phyloP scores from a whole-genome alignment of 2,888 invertebrate species.

The Melangyna quadrimaculata region DNA sequence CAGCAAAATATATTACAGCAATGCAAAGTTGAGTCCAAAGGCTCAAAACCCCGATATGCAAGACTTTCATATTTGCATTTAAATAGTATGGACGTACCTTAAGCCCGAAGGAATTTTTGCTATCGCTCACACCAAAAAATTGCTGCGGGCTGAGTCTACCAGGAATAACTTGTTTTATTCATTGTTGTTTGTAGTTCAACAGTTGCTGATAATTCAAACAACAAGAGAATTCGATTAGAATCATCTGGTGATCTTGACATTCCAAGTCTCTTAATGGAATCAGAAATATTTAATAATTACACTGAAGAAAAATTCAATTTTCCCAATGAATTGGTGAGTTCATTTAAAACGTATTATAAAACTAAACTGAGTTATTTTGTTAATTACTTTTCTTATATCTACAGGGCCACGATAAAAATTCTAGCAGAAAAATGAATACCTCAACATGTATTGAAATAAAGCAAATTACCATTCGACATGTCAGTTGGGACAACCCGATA shows the following conservation, averaged over 20 bases:
- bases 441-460: constrained; percentile 52
- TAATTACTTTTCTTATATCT: background rate
- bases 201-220: background rate
- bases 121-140: too few relatives aligned
- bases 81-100: too few relatives aligned
- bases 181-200: background rate
- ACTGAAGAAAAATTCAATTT: constrained; percentile 51
- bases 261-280: constrained; percentile 36
- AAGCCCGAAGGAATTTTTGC: too few relatives aligned
- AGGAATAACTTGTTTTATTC: background rate
- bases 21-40: too few relatives aligned
- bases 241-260: constrained; percentile 37
- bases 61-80: too few relatives aligned
- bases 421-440: background rate
- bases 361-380: background rate
- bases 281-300: constrained; percentile 34
- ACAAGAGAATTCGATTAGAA: constrained; percentile 11
- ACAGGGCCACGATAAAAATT: background rate
- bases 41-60: too few relatives aligned
- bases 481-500: constrained; percentile 58
- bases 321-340: constrained; percentile 21
- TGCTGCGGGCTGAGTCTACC: too few relatives aligned
- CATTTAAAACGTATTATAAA: background rate
- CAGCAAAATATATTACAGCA: too few relatives aligned
- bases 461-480: constrained; percentile 73